phyloP scores from a whole-genome alignment of 2,797 vertebrate genomes.

The Syngnathus acus region DNA sequence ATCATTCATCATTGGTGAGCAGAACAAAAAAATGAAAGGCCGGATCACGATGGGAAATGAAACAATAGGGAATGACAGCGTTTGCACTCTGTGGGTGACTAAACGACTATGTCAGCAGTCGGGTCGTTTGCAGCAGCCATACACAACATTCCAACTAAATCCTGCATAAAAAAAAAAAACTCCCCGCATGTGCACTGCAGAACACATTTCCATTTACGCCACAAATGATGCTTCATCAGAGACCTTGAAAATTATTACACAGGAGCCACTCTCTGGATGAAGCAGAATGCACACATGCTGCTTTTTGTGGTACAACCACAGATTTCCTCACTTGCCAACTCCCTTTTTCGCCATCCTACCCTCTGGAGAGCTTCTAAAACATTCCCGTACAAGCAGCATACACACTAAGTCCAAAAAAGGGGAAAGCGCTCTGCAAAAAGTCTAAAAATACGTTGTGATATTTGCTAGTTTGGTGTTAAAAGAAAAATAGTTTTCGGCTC shows the following conservation, averaged over 20 bases:
- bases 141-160: conserved; percentile 61
- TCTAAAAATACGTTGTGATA: conserved; percentile 22
- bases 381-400: conserved; percentile 12
- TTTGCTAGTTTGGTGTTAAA: background rate
- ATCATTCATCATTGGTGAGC: conserved; percentile 15
- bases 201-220: background rate
- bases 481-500: background rate
- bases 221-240: background rate
- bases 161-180: conserved; percentile 38
- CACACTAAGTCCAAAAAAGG: conserved; percentile 23
- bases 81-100: conserved; percentile 40
- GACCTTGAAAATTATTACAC: background rate
- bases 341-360: conserved; percentile 18
- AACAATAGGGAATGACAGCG: conserved; percentile 43
- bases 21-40: conserved; percentile 35
- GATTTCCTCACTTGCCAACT: background rate
- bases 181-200: conserved; percentile 22
- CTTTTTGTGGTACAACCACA: conserved; percentile 15
- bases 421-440: conserved; percentile 5
- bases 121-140: conserved; percentile 28
- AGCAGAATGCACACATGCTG: conserved; percentile 11
- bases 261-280: too few species aligned
- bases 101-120: conserved; percentile 47
- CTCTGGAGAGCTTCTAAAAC: conserved; percentile 9
- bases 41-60: conserved; percentile 39